Conservation (phyloP, 2,888 invertebrate species). For the Leucophenga maculata region DNA sequence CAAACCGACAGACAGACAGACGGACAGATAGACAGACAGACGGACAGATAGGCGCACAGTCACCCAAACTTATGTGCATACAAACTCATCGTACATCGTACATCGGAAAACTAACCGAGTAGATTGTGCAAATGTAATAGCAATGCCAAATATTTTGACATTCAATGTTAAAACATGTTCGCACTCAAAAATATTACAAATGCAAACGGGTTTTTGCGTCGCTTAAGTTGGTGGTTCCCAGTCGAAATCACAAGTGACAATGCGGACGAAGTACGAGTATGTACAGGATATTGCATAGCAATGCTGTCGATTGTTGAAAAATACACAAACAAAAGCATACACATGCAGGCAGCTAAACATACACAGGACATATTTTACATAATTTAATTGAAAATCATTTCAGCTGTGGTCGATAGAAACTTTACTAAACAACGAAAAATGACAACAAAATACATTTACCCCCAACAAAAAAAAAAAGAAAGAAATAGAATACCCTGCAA, state of each 20-base stretch:
- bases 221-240: background rate
- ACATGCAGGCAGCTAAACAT: background rate
- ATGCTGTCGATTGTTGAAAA: background rate
- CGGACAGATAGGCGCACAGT: too few species aligned
- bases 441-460: background rate
- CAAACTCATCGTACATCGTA: too few species aligned
- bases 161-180: conserved; percentile 14
- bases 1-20: too few species aligned
- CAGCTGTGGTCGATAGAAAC: conserved; percentile 10
- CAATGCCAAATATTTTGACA: conserved; percentile 21
- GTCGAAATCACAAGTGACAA: background rate
- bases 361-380: conserved; percentile 15
- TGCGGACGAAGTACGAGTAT: background rate
- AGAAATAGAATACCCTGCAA: background rate
- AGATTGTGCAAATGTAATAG: background rate
- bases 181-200: conserved; percentile 4
- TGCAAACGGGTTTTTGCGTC: background rate
- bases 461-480: too few species aligned
- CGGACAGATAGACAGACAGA: too few species aligned
- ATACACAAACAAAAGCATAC: background rate
- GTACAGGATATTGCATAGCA: background rate
- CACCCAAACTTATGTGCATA: too few species aligned
- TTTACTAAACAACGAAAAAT: too few species aligned
- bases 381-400: conserved; percentile 27
- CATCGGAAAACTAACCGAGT: too few species aligned